These are phyloP conservation scores for Dasypogon diadema DNA, from an alignment of 2,888 invertebrate genomes.

Conservation along the genomic window DNA sequence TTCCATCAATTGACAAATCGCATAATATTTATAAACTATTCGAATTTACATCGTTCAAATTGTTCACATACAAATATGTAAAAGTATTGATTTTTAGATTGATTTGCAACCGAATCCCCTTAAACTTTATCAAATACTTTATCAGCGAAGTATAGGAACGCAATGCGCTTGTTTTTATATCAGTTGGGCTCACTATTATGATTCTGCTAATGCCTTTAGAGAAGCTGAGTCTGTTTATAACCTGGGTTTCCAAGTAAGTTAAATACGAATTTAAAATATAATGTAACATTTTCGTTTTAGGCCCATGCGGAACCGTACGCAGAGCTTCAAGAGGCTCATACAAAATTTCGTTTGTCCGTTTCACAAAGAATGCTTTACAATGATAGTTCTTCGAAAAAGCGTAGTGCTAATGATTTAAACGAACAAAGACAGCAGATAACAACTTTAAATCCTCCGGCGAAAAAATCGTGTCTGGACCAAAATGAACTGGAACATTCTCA, in stretches of 20 bases:
- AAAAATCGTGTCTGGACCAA: conserved; percentile 38
- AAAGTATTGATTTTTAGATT: too few relatives aligned
- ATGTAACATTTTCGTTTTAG: too few relatives aligned
- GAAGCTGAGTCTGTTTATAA: conserved; percentile 87
- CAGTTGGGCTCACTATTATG: conserved; percentile 90
- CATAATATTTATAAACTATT: too few relatives aligned
- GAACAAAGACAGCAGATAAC: conserved; percentile 81
- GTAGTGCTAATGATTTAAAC: conserved; percentile 72
- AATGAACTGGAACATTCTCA: conserved; percentile 25
- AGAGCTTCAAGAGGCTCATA: conserved; percentile 80
- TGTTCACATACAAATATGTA: too few relatives aligned
- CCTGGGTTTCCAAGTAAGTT: conserved; percentile 75
- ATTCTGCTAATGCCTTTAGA: conserved; percentile 83
- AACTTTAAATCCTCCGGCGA: conserved; percentile 68
- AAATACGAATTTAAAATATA: too few relatives aligned
- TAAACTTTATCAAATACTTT: conserved; percentile 85
- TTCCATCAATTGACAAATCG: too few relatives aligned
- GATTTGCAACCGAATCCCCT: conserved; percentile 82
- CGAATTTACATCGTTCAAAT: too few relatives aligned
- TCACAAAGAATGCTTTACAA: conserved; percentile 77
- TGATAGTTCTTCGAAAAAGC: conserved; percentile 72
- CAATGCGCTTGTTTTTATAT: conserved; percentile 87
- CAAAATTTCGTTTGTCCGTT: conserved; percentile 80
- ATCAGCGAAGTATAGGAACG: conserved; percentile 83
- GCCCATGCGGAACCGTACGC: conserved; percentile 84